Base-by-base conservation (phyloP, 2,113 vertebrate genomes). In the Oxygymnocypris stewartii region DNA sequence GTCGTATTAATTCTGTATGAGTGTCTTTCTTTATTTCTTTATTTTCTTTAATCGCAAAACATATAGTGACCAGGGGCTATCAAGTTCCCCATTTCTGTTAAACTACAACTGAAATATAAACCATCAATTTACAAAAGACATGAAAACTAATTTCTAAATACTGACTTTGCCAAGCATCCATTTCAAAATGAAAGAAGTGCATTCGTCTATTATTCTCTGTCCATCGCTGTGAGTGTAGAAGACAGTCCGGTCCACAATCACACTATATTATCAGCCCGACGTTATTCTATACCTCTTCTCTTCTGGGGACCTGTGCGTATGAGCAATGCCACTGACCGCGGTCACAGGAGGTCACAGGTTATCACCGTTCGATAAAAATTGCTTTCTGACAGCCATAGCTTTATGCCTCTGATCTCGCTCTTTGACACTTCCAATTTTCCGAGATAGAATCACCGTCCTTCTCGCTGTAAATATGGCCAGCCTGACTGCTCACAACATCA, bases 361-460 rank as follows among this genome's bases (percentile, higher is more conserved):
- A 87, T 82, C 65, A 49, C 16, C 76, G 80, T 31, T 23, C 7
- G 51, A 57, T 74, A 51, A 47, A 82, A 84, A 61, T 80, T 44
- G n/a, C 51, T 79, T 59, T 61, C 80, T 63, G 37, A 88, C 75
- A 42, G 28, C 76, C 35, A 16, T 83, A 63, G 20, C 78, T 81
- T 73, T 82, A 42, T 65, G 76, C 65, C 51, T 86, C 74, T 61
- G 86, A 85, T 82, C 65, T 65, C 13, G 40, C 51, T 74, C 40
- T 54, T 79, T 74, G 65, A 87, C 54, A 84, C 44, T 84, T 87
- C 65, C 84, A 87, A 84, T 89, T 83, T 87, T 23, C 84, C 35
- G 65, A 79, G 54, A 87, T 87, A 54, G 85, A 84, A 89, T 76
- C 74, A 79, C 85, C 57, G 42, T 79, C 75, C 57, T 51, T 87